Percentiles rank a stretch among this genome's conserved stretches.
Conservation (phyloP, 2,888 invertebrate genomes). For the Drosophila infuscata region DNA sequence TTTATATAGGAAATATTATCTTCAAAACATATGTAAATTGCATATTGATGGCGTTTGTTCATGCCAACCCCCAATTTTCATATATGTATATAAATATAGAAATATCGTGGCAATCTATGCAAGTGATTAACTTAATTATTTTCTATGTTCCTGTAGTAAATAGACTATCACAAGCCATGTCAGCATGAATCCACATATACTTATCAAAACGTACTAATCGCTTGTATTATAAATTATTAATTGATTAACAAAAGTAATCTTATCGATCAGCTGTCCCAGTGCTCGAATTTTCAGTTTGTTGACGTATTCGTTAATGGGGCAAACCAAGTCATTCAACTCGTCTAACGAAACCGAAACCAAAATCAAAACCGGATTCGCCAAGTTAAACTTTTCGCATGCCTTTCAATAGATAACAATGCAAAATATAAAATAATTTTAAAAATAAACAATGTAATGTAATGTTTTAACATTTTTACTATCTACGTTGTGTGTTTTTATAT, state of each 20-base stretch:
- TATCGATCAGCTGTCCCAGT: conserved; percentile 19
- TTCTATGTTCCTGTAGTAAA: conserved; percentile 1
- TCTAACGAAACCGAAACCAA: conserved; percentile 41
- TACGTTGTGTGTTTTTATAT: background rate
- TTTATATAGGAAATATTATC: conserved; percentile 10
- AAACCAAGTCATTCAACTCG: conserved; percentile 64
- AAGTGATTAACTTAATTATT: conserved; percentile 10
- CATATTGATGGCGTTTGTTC: background rate
- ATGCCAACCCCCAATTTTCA: background rate
- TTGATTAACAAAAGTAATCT: background rate
- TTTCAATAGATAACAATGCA: conserved; percentile 12
- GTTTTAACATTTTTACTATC: background rate
- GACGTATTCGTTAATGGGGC: conserved; percentile 28
- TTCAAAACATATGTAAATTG: conserved; percentile 22
- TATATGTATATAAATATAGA: background rate
- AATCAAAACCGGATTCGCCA: conserved; percentile 35
- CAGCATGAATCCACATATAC: background rate
- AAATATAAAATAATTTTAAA: background rate
- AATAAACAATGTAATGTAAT: background rate
- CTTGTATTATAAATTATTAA: background rate
- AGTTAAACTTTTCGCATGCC: conserved; percentile 14
- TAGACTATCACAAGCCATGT: background rate
- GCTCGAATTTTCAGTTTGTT: conserved; percentile 26
- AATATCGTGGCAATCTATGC: conserved; percentile 18
- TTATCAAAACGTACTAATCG: conserved; percentile 7